Evolutionary conservation across 2,797 vertebrate genomes (phyloP).

Genomic region (Pseudochaenichthys georgianus): DNA sequence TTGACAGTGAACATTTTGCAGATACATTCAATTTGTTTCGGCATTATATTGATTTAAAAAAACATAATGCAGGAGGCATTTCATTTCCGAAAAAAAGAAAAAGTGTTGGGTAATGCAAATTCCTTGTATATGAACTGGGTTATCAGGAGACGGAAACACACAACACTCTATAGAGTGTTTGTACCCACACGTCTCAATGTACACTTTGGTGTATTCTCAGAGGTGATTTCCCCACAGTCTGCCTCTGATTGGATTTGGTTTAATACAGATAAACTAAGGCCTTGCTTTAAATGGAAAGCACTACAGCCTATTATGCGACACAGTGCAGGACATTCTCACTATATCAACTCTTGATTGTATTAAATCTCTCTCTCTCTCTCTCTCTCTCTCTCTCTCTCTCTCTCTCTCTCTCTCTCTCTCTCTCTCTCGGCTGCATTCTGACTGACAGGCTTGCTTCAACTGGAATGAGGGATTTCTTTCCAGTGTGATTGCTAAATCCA

Average conservation of each 20-base stretch:
- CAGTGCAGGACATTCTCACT: slow-evolving; percentile 62
- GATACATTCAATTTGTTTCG: neutral
- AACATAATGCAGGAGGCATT: neutral
- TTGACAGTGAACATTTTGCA: neutral
- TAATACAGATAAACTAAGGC: slow-evolving; percentile 73
- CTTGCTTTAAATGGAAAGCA: slow-evolving; percentile 77
- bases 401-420: too few species aligned
- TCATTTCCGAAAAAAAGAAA: neutral
- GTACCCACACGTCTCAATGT: neutral
- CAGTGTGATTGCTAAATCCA: slow-evolving; percentile 1
- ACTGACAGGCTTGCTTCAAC: too few species aligned
- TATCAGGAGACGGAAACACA: slow-evolving; percentile 22
- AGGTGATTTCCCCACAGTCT: slow-evolving; percentile 70
- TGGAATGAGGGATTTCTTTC: too few species aligned
- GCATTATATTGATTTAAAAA: neutral
- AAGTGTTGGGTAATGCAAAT: slow-evolving; percentile 6
- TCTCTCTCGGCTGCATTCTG: too few species aligned
- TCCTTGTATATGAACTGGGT: neutral
- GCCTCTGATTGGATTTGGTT: slow-evolving; percentile 72
- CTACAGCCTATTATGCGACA: slow-evolving; percentile 58
- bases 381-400: neutral
- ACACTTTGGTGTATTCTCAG: slow-evolving; percentile 31
- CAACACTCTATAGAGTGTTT: neutral
- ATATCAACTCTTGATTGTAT: slow-evolving; percentile 52
- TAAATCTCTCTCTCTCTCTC: too few species aligned